These are phyloP conservation scores for Antennarius maculatus DNA, from an alignment of 2,797 vertebrate species.

Conservation along the genomic window DNA sequence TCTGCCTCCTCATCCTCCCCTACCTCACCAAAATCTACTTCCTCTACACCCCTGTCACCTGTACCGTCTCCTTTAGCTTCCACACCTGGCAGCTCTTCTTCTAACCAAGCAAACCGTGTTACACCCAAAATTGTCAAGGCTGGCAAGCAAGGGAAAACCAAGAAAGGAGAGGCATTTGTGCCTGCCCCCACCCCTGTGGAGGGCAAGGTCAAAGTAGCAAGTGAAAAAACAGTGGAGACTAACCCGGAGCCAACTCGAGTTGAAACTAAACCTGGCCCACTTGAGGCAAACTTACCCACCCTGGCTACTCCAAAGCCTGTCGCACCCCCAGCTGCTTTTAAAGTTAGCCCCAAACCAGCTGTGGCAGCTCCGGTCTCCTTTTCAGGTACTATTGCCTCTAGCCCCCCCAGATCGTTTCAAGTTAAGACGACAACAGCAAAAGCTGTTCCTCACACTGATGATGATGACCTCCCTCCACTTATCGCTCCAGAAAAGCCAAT, in stretches of 20 bases:
- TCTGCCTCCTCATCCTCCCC: constrained; percentile 80
- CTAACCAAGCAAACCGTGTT: constrained; percentile 51
- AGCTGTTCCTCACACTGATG: constrained; percentile 34
- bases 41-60: constrained; percentile 63
- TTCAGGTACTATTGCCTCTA: constrained; percentile 65
- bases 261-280: constrained; percentile 37
- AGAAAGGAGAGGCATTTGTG: constrained; percentile 75
- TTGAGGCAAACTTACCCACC: constrained; percentile 38
- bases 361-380: constrained; percentile 74
- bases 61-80: constrained; percentile 71
- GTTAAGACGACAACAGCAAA: constrained; percentile 50
- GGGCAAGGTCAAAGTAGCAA: constrained; percentile 31
- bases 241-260: constrained; percentile 19
- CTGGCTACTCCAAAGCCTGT: constrained; percentile 39
- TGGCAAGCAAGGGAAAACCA: constrained; percentile 81
- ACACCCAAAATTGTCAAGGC: constrained; percentile 82
- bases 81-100: constrained; percentile 42
- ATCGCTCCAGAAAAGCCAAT: constrained; percentile 87
- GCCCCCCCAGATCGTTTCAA: constrained; percentile 65
- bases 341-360: constrained; percentile 72
- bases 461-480: constrained; percentile 94
- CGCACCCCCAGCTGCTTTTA: constrained; percentile 66
- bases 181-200: constrained; percentile 33
- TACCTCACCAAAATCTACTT: constrained; percentile 79
- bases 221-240: constrained; percentile 34